Percentiles rank a stretch among this genome's conserved stretches.
These are phyloP conservation scores for Echiichthys vipera DNA, from an alignment of 2,797 vertebrate species.

Conservation along the genomic window DNA sequence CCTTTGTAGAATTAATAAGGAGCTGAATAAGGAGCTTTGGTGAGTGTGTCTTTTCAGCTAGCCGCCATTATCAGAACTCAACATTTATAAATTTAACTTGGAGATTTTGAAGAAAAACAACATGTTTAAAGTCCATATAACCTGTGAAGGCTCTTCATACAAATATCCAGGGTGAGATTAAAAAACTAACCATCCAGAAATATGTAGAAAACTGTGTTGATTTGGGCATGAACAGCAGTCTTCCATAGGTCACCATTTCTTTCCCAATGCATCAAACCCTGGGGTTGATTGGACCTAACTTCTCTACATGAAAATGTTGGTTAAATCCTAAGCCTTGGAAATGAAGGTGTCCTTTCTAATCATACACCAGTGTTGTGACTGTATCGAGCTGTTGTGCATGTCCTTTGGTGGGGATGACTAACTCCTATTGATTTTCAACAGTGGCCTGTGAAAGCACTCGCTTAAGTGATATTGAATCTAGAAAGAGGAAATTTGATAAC, in stretches of 20 bases:
- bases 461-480: slow-evolving; percentile 74
- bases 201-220: background rate
- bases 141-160: background rate
- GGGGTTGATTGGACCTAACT: background rate
- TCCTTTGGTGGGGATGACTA: slow-evolving; percentile 57
- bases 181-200: background rate
- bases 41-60: no score
- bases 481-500: slow-evolving; percentile 71
- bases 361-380: slow-evolving; percentile 13
- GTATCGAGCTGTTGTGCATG: slow-evolving; percentile 51
- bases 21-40: no score
- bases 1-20: no score
- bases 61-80: no score
- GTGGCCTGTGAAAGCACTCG: slow-evolving; percentile 49
- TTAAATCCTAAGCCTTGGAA: background rate
- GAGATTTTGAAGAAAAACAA: background rate
- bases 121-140: background rate
- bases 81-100: background rate
- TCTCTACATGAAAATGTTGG: slow-evolving; percentile 6
- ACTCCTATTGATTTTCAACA: slow-evolving; percentile 68
- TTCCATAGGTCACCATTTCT: background rate
- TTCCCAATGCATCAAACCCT: background rate
- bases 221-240: background rate
- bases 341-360: slow-evolving; percentile 29
- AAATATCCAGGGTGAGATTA: background rate